Evolutionary conservation across 2,888 invertebrate genomes (phyloP), one percentile per base, ranked within the genome.

Genomic region (Seladonia tumulorum): DNA sequence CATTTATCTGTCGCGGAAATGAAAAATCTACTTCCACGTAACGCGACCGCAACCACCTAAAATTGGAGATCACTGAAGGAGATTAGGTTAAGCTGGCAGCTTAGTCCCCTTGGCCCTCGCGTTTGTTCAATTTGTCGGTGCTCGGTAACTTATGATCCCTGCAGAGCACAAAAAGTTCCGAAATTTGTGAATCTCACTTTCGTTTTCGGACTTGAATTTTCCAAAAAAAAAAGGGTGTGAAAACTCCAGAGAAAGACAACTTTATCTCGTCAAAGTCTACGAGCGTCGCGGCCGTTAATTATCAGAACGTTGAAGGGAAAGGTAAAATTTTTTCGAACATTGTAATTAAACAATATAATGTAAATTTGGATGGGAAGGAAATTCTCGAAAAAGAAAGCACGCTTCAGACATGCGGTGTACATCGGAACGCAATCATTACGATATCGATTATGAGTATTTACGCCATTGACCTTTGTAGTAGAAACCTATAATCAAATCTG

Each of bases 391-490:
- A n/a, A 1, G 35, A 42, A 66, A 29, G 25, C 35, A 71, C 49
- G 76, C 25, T 63, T 42, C n/a, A 72, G 73, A 80, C 66, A 84
- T 63, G 7, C 35, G 14, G 80, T 84, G 39, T 76, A 66, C 63
- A 90, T 83, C 68, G 18, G 47, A 45, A 35, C 42, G 81, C 57
- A 87, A 83, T 85, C 81, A 78, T 87, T 70, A 76, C 60, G 60
- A 75, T 81, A 90, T 87, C 80, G 82, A 90, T 88, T 81, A 80
- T 47, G 75, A 47, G 60, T 79, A 85, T 85, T 60, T 57, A 66
- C 87, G 87, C 72, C 70, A 79, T 88, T 86, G 90, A 87, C 79
- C 87, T 88, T 88, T 68, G 57, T 66, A 71, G 18, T 14, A 12
- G 60, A 81, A 39, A 57, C 76, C 47, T 81, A 71, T 79, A 71